Evolutionary conservation across 2,113 vertebrate genomes (phyloP).

Genomic region (Collichthys lucidus): DNA sequence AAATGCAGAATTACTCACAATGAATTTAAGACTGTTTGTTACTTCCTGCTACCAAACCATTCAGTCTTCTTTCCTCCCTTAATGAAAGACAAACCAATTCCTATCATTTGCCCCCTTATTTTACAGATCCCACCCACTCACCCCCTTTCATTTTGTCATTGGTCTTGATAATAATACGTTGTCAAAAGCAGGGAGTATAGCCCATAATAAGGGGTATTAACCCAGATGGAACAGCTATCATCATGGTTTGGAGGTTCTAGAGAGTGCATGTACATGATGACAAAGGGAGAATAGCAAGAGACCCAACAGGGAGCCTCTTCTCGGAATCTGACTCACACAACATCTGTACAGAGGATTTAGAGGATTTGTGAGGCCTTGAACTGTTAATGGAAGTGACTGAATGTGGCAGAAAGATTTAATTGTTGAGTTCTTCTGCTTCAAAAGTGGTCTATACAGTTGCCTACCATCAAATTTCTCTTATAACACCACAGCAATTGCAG

Average conservation of each 20-base stretch:
- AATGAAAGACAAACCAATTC: constrained; percentile 40
- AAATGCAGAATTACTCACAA: not conserved
- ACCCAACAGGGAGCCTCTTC: constrained; percentile 43
- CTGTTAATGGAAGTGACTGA: constrained; percentile 45
- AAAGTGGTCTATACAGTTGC: not conserved
- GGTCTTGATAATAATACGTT: constrained; percentile 63
- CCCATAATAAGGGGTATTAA: constrained; percentile 74
- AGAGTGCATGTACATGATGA: constrained; percentile 35
- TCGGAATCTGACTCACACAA: constrained; percentile 65
- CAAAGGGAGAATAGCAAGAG: constrained; percentile 41
- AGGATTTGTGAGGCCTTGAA: constrained; percentile 50
- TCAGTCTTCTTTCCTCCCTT: not conserved
- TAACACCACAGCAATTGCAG: not conserved
- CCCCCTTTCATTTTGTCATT: constrained; percentile 34
- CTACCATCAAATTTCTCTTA: not conserved
- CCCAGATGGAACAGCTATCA: constrained; percentile 65
- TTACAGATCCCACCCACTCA: constrained; percentile 32
- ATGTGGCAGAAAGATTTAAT: constrained; percentile 26
- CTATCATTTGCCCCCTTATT: constrained; percentile 36
- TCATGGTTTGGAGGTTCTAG: constrained; percentile 48
- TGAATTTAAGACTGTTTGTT: not conserved
- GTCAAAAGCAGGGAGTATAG: constrained; percentile 57
- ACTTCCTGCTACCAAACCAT: constrained; percentile 3
- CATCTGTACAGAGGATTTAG: constrained; percentile 58
- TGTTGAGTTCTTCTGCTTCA: constrained; percentile 33